Conservation (phyloP, 2,113 vertebrate genomes). For the Aphyosemion australe region DNA sequence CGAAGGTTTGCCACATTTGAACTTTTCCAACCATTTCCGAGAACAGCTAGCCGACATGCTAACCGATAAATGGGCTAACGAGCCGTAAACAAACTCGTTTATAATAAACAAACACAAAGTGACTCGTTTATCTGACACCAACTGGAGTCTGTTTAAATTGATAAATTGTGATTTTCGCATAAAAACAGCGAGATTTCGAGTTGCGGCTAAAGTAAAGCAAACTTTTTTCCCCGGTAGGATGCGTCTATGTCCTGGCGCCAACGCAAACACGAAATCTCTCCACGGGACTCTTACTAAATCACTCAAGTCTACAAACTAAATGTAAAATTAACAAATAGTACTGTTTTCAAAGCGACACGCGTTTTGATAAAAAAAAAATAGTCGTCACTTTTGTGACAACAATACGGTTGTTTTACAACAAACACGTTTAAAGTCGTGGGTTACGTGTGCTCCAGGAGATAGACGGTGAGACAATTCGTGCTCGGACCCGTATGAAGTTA, state of each 20-base stretch:
- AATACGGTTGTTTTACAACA: background rate
- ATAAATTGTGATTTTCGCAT: background rate
- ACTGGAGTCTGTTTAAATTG: background rate
- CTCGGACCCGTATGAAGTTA: slow-evolving; percentile 37
- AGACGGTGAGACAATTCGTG: slow-evolving; percentile 44
- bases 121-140: no score
- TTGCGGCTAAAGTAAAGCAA: background rate
- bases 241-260: slow-evolving; percentile 45
- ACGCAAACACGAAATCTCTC: slow-evolving; percentile 27
- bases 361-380: no score
- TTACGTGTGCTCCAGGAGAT: slow-evolving; percentile 13
- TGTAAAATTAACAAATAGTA: background rate
- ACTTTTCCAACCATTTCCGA: background rate
- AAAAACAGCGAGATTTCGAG: background rate
- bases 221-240: slow-evolving; percentile 53
- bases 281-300: background rate
- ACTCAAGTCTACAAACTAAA: accelerated
- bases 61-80: slow-evolving; percentile 55
- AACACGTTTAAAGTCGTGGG: slow-evolving; percentile 5
- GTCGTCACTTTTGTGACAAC: accelerated
- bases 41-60: slow-evolving; percentile 16
- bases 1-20: background rate
- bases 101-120: background rate
- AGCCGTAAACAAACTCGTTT: slow-evolving; percentile 1
- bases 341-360: background rate